These are phyloP conservation scores for Onchidella celtica DNA, from an alignment of 2,888 invertebrate genomes.

Conservation along the genomic window DNA sequence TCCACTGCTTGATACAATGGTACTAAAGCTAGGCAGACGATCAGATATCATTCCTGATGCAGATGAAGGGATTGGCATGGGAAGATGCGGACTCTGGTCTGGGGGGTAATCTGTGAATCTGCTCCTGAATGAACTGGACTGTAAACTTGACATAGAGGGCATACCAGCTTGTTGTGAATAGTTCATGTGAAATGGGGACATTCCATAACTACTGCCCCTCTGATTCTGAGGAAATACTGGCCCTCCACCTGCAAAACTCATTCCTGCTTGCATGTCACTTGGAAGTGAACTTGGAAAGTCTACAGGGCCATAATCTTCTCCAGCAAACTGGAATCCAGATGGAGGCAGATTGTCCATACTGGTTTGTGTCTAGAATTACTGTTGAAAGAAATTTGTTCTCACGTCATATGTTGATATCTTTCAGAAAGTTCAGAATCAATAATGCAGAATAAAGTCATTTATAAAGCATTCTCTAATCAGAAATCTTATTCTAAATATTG, in stretches of 20 bases:
- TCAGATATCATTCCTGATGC: constrained; percentile 51
- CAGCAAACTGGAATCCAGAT: constrained; percentile 48
- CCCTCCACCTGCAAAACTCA: constrained; percentile 44
- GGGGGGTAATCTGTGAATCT: constrained; percentile 41
- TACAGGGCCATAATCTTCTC: constrained; percentile 51
- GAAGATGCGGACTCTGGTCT: constrained; percentile 46
- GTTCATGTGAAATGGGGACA: constrained; percentile 49
- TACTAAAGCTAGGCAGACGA: constrained; percentile 54
- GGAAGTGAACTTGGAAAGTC: constrained; percentile 51
- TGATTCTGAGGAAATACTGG: constrained; percentile 49
- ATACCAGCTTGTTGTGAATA: constrained; percentile 43
- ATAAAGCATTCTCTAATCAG: no score
- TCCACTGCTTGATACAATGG: constrained; percentile 51
- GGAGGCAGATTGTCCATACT: constrained; percentile 48
- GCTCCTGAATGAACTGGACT: constrained; percentile 42
- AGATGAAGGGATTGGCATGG: constrained; percentile 44
- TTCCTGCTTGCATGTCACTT: constrained; percentile 43
- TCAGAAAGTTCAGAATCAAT: no score
- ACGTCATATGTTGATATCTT: no score
- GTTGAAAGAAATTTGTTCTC: no score
- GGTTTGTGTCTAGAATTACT: not conserved
- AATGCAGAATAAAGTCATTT: no score
- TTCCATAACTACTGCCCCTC: constrained; percentile 39
- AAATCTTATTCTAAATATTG: no score
- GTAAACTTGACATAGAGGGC: constrained; percentile 37